A percentile compares a stretch with the other conserved stretches of the same genome.
Conservation (phyloP, 2,113 vertebrate genomes). For the Gallinago paraguaiae region DNA sequence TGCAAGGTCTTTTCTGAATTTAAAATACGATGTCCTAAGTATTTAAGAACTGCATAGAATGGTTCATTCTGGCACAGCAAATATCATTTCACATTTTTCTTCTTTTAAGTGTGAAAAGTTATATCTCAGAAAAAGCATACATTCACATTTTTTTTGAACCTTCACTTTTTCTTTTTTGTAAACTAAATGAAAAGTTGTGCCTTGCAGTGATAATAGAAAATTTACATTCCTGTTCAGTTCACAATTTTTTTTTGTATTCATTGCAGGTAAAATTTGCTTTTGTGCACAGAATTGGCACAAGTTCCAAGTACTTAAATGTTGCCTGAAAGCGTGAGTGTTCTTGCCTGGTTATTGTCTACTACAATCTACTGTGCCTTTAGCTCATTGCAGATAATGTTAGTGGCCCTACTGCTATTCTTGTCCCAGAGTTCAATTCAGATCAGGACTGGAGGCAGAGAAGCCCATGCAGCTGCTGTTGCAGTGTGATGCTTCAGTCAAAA, state of each 20-base stretch:
- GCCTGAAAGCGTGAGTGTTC: background rate
- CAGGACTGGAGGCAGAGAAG: background rate
- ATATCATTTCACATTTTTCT: background rate
- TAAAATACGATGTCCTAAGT: background rate
- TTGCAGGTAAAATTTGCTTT: background rate
- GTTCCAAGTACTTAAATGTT: background rate
- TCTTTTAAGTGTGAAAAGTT: background rate
- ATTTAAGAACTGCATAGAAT: background rate
- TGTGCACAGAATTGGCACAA: background rate
- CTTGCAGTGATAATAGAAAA: background rate
- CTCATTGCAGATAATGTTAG: background rate
- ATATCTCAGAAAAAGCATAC: background rate
- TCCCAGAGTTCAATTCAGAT: background rate
- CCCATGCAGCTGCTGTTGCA: constrained; percentile 45
- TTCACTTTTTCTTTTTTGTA: background rate
- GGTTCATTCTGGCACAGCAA: background rate
- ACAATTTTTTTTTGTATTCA: background rate
- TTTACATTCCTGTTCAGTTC: background rate
- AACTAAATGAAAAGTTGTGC: background rate
- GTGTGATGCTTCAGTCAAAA: constrained; percentile 3
- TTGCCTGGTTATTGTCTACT: background rate
- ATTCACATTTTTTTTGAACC: background rate
- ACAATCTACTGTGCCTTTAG: background rate
- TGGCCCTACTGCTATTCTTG: background rate
- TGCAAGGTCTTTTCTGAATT: background rate